Evolutionary conservation across 2,888 invertebrate species (phyloP), one percentile per base, ranked within the genome.

Genomic region (Nineta flava): DNA sequence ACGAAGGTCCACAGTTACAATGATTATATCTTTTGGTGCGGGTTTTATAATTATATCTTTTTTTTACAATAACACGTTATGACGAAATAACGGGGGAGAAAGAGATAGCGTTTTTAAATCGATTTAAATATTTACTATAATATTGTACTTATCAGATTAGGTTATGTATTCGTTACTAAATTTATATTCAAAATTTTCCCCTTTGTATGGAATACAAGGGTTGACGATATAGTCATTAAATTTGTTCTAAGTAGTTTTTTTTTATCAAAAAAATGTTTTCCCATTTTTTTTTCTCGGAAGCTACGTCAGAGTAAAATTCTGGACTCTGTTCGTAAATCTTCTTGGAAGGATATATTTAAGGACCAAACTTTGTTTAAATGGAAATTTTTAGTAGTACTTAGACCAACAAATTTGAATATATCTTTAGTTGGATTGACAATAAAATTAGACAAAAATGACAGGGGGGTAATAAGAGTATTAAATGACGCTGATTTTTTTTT

Each of bases 131-230:
- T 44, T 16, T 26, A 44, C 16, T 43, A 13, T 15, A 17, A 26
- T 44, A 44, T 44, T 44, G 44, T 44, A 44, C 44, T 44, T 44
- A 44, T 44, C 44, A 44, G 44, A 44, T 44, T 38, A 15, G 38
- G 10, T 13, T 15, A 15, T n/a, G 6, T 38, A 10, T 38, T 38
- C 3, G 7, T 38, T 15, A 38, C 38, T 38, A 38, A 38, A 38
- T 38, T 38, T 38, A 38, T 38, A 38, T 38, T 38, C 38, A n/a
- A 38, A 19, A 19, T 19, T 19, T 35, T 35, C 35, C 7, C 9
- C n/a, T 38, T 38, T 38, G 2, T 38, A 10, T 15, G 38, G 26
- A 7, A 26, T 7, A 26, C 5, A 19, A 19, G 5, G n/a, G n/a
- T n/a, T n/a, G n/a, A n/a, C n/a, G n/a, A n/a, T n/a, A n/a, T n/a